Evolutionary conservation across 2,113 vertebrate species (phyloP).

Genomic region (Leptobrachium ailaonicum): DNA sequence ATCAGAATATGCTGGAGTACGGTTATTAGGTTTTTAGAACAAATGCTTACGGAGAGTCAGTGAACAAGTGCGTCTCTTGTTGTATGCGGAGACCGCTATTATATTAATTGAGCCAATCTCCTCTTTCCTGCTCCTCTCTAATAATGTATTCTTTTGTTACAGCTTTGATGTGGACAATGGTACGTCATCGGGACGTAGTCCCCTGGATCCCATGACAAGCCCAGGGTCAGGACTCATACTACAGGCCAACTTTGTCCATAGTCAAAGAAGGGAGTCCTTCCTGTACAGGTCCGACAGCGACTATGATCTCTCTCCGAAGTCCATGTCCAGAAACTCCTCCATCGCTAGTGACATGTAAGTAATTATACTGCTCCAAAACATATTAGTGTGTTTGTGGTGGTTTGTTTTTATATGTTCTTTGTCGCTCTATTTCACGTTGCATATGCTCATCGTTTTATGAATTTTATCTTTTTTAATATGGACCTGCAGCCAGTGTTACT

Average conservation of each 20-base stretch:
- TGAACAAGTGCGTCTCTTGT: no score
- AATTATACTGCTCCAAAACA: background rate
- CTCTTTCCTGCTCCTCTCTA: background rate
- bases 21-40: background rate
- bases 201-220: conserved; percentile 96
- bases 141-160: conserved; percentile 38
- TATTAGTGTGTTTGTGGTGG: no score
- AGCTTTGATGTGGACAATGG: conserved; percentile 99
- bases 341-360: conserved; percentile 99
- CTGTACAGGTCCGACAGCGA: conserved; percentile 97
- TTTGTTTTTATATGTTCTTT: no score
- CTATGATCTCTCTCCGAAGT: conserved; percentile 97
- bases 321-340: conserved; percentile 98
- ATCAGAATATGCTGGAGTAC: background rate
- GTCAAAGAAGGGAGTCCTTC: conserved; percentile 96
- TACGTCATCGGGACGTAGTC: conserved; percentile 94
- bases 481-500: no score
- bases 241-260: conserved; percentile 97
- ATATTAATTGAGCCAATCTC: background rate
- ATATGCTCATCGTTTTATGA: no score
- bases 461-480: no score
- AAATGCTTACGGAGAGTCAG: background rate
- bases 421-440: no score
- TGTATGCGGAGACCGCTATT: no score
- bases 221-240: conserved; percentile 96